Evolutionary conservation across 2,888 invertebrate genomes (phyloP), one percentile per base, ranked within the genome.

Genomic region (Cheilosia vernalis): DNA sequence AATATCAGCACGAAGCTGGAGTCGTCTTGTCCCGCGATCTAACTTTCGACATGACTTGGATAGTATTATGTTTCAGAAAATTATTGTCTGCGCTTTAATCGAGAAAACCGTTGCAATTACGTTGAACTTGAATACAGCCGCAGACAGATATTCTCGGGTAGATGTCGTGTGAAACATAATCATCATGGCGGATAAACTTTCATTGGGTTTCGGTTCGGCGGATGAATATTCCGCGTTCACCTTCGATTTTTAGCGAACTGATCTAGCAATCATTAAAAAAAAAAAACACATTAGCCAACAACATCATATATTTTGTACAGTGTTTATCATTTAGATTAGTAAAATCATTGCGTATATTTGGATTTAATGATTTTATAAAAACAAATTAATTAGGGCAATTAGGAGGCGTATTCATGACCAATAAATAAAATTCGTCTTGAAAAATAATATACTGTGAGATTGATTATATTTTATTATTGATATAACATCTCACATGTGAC

Each of bases 81-180:
- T 78, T 30, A 49, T 78, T 73, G 66, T 67, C 33, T 63, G 67
- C 67, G 73, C 55, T 70, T 42, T 56, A 19, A 78, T 44, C 60
- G 61, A 56, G 64, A 66, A 53, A 61, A 73, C 42, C 37, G 58
- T 74, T 84, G 79, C 73, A 74, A 63, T 67, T 51, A 56, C 73
- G 79, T 74, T 84, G 83, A 84, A 84, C 83, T 84, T 84, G 83
- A 84, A 84, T 58, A 77, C 67, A 47, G 44, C 37, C 33, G 42
- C 19, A n/a, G 58, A 9, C 60, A 44, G n/a, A 13, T 30, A 47
- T 49, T 67, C 40, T 63, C 24, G 19, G 33, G 9, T 64, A 49
- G 44, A 64, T 64, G 56, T 49, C 40, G 58, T 69, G 58, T 53
- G 44, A 42, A 79, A 79, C 47, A 55, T 72, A 78, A 78, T 66